phyloP scores from a whole-genome alignment of 2,113 vertebrate genomes.

The Ameiurus melas region DNA sequence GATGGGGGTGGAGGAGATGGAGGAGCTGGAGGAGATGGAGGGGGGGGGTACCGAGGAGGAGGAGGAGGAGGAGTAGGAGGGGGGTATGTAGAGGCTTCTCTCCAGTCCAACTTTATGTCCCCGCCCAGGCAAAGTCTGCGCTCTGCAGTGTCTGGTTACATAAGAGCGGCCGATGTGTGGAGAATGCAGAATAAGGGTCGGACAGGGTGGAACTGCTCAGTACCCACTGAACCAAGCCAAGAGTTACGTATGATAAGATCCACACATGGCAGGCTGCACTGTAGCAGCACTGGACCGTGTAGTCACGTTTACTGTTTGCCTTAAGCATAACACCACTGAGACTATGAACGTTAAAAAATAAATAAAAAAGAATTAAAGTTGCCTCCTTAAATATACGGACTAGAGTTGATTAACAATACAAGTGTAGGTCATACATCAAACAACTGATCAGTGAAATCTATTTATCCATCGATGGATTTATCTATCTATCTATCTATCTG shows the following conservation, averaged over 20 bases:
- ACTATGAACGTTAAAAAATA: background rate
- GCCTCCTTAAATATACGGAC: background rate
- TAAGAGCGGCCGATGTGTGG: constrained; percentile 51
- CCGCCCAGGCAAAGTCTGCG: constrained; percentile 34
- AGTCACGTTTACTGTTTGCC: background rate
- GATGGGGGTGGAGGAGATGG: background rate
- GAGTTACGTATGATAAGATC: background rate
- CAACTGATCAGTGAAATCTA: background rate
- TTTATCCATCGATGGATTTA: background rate
- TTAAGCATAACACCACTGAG: background rate
- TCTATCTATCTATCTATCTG: too few species aligned
- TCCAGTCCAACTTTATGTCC: constrained; percentile 48
- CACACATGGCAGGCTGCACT: background rate
- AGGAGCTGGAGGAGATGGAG: background rate
- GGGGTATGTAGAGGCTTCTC: background rate
- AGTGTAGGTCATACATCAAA: background rate
- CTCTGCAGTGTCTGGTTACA: constrained; percentile 59
- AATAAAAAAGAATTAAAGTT: background rate
- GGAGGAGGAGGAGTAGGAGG: background rate
- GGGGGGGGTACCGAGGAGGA: background rate
- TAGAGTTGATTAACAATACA: background rate
- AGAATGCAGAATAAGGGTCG: constrained; percentile 37
- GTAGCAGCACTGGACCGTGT: background rate
- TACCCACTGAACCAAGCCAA: background rate
- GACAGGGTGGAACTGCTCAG: background rate